Evolutionary conservation across 1,140 invertebrate genomes (phyloP).

Genomic region (Hormaphis cornu): DNA sequence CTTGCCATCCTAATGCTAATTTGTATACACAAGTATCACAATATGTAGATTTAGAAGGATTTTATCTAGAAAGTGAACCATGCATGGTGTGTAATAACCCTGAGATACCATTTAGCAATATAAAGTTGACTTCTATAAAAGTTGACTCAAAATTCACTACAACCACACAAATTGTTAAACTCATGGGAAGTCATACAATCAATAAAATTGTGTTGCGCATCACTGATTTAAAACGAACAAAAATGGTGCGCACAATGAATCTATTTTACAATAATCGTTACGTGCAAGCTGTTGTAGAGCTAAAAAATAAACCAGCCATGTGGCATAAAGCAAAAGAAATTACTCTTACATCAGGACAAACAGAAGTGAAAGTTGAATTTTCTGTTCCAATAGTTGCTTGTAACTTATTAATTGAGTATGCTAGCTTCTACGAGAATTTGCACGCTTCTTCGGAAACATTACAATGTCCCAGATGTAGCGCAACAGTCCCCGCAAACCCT

Average conservation of each 20-base stretch:
- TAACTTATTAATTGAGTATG: slow-evolving; percentile 98
- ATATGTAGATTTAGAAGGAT: slow-evolving; percentile 89
- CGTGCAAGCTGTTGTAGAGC: slow-evolving; percentile 91
- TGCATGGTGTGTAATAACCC: slow-evolving; percentile 96
- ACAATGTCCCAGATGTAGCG: slow-evolving; percentile 91
- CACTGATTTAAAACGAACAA: slow-evolving; percentile 87
- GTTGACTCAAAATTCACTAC: slow-evolving; percentile 95
- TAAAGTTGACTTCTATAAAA: slow-evolving; percentile 90
- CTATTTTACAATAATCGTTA: slow-evolving; percentile 95
- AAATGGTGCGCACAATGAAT: slow-evolving; percentile 94
- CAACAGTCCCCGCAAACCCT: slow-evolving; percentile 91
- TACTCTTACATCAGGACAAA: slow-evolving; percentile 77
- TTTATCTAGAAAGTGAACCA: slow-evolving; percentile 92
- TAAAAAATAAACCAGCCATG: slow-evolving; percentile 91
- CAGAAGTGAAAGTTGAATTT: slow-evolving; percentile 92
- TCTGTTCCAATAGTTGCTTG: slow-evolving; percentile 92
- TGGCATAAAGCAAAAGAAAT: slow-evolving; percentile 96
- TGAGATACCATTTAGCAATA: slow-evolving; percentile 80
- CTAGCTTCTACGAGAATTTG: slow-evolving; percentile 91
- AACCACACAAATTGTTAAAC: slow-evolving; percentile 92
- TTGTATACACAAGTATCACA: slow-evolving; percentile 85
- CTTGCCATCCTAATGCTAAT: slow-evolving; percentile 86
- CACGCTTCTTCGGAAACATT: slow-evolving; percentile 76
- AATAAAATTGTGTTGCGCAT: slow-evolving; percentile 88
- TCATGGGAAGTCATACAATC: slow-evolving; percentile 88